Base-by-base conservation (phyloP, 2,113 vertebrate species). In the Halcyon malimbica region DNA sequence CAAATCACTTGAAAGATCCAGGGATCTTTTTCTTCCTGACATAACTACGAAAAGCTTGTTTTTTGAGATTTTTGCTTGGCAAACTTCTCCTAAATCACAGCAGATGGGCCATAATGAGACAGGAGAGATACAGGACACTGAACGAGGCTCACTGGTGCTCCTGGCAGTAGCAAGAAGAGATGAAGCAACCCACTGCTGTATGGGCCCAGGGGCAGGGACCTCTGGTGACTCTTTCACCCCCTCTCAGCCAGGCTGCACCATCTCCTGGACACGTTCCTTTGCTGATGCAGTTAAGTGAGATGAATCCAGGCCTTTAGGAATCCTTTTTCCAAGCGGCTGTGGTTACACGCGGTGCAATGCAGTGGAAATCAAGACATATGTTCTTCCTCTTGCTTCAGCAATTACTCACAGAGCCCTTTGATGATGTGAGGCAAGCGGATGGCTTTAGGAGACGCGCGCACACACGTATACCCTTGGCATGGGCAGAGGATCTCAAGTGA, bases 351-450 rank as follows among this genome's bases (percentile, higher is more conserved):
- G 0, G 83, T 48, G 87, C 77, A 68, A 20, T 37, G 70, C 83
- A 71, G 83, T 44, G 69, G 57, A 96, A 96, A 95, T 93, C 91
- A 83, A 84, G 84, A 95, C 81, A 62, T 89, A 94, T 64, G 93
- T 60, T 87, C 60, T 76, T 89, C 48, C 65, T 79, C 69, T 82
- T 60, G 69, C 83, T 71, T 89, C 91, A 94, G 87, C 70, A 64
- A 89, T 95, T 91, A 75, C 74, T 96, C 86, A 78, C 65, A 80
- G 67, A 75, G 91, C 74, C 57, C 77, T 83, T 41, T 33, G 89
- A 68, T 53, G 89, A 94, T 82, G 56, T 35, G 46, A 75, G 73
- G 89, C 65, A 75, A 54, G 80, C 64, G 35, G 29, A 67, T 18
- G 56, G 60, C 81, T 78, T 50, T 23, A 73, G 76, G 76, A 67